Evolutionary conservation across 2,888 invertebrate species (phyloP).

Genomic region (Melieria picta): DNA sequence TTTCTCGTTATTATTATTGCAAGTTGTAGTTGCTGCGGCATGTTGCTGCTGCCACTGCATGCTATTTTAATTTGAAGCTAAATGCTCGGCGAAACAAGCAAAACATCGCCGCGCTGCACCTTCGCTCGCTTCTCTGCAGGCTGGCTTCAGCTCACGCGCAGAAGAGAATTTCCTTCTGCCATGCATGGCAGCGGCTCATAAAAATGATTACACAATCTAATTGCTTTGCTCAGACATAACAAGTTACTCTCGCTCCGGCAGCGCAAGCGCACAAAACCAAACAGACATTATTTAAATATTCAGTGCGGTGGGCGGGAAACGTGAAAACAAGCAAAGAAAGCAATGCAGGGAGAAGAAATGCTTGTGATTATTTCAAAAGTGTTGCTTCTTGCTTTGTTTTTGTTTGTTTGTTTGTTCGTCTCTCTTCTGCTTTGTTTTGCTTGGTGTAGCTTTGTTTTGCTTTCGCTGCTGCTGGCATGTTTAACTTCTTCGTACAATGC

Average conservation of each 20-base stretch:
- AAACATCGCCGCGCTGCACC: too few species aligned
- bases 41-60: too few species aligned
- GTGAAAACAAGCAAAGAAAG: background rate
- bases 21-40: too few species aligned
- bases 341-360: background rate
- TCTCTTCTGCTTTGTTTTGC: background rate
- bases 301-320: background rate
- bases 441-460: background rate
- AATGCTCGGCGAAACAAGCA: too few species aligned
- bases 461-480: background rate
- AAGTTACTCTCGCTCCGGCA: background rate
- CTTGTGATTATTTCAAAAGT: background rate
- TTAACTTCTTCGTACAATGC: background rate
- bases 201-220: conserved; percentile 4
- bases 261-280: background rate
- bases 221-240: background rate
- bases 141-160: too few species aligned
- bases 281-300: background rate
- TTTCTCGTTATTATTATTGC: too few species aligned
- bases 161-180: background rate
- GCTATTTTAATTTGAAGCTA: too few species aligned
- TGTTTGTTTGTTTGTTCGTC: background rate
- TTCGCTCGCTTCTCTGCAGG: too few species aligned
- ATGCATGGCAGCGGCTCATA: background rate
- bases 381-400: background rate